These are phyloP conservation scores for Halcyon smyrnensis DNA, from an alignment of 2,797 vertebrate species.

Conservation along the genomic window DNA sequence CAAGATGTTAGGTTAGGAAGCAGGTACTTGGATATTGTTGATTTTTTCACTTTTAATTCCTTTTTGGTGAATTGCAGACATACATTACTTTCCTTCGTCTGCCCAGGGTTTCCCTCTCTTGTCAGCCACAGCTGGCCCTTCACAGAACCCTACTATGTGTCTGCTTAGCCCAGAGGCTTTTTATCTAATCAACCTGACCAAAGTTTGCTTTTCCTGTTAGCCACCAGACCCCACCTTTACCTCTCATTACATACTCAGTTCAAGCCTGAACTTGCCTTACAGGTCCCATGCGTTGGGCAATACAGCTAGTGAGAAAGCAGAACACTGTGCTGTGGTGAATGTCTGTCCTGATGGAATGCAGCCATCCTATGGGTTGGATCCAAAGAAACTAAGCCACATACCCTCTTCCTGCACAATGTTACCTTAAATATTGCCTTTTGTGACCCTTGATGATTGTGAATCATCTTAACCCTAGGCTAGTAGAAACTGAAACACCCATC, in stretches of 20 bases:
- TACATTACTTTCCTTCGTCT: neutral
- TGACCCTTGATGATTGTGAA: neutral
- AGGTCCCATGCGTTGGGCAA: neutral
- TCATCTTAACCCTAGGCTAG: neutral
- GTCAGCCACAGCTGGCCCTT: neutral
- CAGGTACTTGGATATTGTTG: neutral
- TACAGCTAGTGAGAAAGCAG: neutral
- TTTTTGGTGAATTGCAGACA: neutral
- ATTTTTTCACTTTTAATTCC: neutral
- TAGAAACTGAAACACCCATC: neutral
- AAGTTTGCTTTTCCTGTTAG: neutral
- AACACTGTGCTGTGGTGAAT: neutral
- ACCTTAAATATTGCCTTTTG: neutral
- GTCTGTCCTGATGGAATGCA: neutral
- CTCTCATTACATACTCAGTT: neutral
- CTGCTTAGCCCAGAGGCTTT: neutral
- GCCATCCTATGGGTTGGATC: neutral
- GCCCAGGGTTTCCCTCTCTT: neutral
- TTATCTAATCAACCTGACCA: neutral
- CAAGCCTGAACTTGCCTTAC: neutral
- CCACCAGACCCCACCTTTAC: neutral
- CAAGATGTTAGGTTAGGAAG: neutral
- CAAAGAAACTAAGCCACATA: neutral
- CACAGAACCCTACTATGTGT: neutral
- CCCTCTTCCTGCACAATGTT: neutral